These are phyloP conservation scores for Siniperca undulata DNA, from an alignment of 2,797 vertebrate species.

Conservation along the genomic window DNA sequence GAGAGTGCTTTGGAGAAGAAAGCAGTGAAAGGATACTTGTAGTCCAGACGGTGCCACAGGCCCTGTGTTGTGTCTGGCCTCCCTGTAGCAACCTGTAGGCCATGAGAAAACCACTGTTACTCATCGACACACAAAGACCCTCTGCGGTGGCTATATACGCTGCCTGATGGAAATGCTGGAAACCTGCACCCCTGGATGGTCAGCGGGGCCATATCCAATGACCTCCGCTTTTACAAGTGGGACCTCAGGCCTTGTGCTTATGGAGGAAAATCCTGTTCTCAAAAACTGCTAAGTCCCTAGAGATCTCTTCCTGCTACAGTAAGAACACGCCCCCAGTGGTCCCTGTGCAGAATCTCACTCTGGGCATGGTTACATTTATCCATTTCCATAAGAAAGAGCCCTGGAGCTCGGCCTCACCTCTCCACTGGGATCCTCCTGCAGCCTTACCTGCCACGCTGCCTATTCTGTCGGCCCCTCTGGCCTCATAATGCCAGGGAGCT, in stretches of 20 bases:
- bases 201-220: constrained; percentile 71
- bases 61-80: constrained; percentile 64
- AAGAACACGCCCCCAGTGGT: constrained; percentile 18
- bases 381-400: constrained; percentile 74
- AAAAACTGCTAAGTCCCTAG: constrained; percentile 35
- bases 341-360: constrained; percentile 14
- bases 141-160: constrained; percentile 37
- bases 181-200: constrained; percentile 60
- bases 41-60: constrained; percentile 71
- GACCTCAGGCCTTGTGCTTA: constrained; percentile 42
- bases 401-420: constrained; percentile 14
- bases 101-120: constrained; percentile 69
- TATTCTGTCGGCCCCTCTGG: constrained; percentile 40
- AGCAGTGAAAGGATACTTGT: constrained; percentile 75
- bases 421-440: constrained; percentile 39
- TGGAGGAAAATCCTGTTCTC: constrained; percentile 60
- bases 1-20: constrained; percentile 42
- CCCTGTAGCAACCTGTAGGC: constrained; percentile 57
- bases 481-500: constrained; percentile 46
- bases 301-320: constrained; percentile 19
- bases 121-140: constrained; percentile 49
- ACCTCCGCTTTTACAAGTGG: constrained; percentile 55
- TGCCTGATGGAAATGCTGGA: constrained; percentile 65
- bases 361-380: constrained; percentile 54
- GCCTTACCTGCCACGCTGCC: constrained; percentile 11